These are phyloP conservation scores for Embiotoca jacksoni DNA, from an alignment of 2,113 vertebrate species.

Conservation along the genomic window DNA sequence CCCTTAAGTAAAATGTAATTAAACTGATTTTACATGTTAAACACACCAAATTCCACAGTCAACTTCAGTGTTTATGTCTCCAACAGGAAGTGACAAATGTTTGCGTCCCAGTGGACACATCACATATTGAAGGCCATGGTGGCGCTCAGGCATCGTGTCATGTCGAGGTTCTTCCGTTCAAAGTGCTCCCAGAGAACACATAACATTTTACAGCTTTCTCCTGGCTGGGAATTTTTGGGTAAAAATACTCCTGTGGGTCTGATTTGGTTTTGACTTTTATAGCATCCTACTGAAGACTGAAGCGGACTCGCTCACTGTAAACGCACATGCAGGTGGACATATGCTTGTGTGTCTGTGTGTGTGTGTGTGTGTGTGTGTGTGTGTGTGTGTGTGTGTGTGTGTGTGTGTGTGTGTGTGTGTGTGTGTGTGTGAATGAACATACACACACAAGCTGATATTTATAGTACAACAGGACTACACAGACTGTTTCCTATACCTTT, in stretches of 20 bases:
- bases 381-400: too few relatives aligned
- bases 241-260: conserved; percentile 69
- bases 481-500: conserved; percentile 51
- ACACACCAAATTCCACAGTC: conserved; percentile 18
- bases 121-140: conserved; percentile 39
- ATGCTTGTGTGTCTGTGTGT: background rate
- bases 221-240: conserved; percentile 72
- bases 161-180: conserved; percentile 63
- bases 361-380: too few relatives aligned
- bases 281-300: conserved; percentile 68
- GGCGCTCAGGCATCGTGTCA: conserved; percentile 55
- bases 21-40: conserved; percentile 10
- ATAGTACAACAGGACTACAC: conserved; percentile 43
- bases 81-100: conserved; percentile 52
- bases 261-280: conserved; percentile 73
- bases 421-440: too few relatives aligned
- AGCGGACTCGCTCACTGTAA: conserved; percentile 55
- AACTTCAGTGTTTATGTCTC: conserved; percentile 5
- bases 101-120: conserved; percentile 39
- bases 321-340: conserved; percentile 46
- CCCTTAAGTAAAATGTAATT: background rate
- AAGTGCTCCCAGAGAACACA: conserved; percentile 74
- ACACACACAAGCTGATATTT: conserved; percentile 31
- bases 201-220: conserved; percentile 76
- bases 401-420: too few relatives aligned